A percentile compares a stretch with the other conserved stretches of the same genome.
Evolutionary conservation across 2,888 invertebrate species (phyloP).

Genomic region (Pinctada fucata): DNA sequence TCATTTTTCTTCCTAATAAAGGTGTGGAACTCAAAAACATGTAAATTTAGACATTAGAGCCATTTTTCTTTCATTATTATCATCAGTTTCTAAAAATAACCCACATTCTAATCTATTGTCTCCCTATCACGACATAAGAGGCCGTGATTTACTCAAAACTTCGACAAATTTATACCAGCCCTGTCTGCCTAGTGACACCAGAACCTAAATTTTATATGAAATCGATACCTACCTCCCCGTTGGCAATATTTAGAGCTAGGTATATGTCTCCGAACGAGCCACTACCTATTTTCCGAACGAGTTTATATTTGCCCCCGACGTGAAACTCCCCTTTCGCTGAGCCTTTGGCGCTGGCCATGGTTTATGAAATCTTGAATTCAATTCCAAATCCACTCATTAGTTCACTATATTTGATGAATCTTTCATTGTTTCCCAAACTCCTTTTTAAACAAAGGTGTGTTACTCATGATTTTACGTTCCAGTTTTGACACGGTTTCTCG

Average conservation of each 20-base stretch:
- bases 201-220: no score
- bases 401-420: neutral
- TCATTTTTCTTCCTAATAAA: no score
- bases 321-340: slow-evolving; percentile 72
- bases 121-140: no score
- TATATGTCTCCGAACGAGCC: slow-evolving; percentile 77
- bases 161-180: no score
- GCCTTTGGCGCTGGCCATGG: slow-evolving; percentile 62
- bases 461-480: slow-evolving; percentile 8
- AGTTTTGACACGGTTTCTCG: slow-evolving; percentile 23
- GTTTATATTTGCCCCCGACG: slow-evolving; percentile 74
- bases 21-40: no score
- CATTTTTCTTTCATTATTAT: no score
- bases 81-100: no score
- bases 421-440: neutral
- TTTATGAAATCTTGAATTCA: no score
- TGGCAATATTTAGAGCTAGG: slow-evolving; percentile 74
- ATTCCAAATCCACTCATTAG: neutral
- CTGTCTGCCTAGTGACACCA: no score
- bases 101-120: no score
- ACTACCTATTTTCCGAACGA: slow-evolving; percentile 76
- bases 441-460: slow-evolving; percentile 8
- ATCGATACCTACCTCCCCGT: slow-evolving; percentile 76
- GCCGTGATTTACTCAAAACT: no score
- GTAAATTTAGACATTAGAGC: no score